phyloP scores from a whole-genome alignment of 2,113 vertebrate genomes.

The Microtus pennsylvanicus region DNA sequence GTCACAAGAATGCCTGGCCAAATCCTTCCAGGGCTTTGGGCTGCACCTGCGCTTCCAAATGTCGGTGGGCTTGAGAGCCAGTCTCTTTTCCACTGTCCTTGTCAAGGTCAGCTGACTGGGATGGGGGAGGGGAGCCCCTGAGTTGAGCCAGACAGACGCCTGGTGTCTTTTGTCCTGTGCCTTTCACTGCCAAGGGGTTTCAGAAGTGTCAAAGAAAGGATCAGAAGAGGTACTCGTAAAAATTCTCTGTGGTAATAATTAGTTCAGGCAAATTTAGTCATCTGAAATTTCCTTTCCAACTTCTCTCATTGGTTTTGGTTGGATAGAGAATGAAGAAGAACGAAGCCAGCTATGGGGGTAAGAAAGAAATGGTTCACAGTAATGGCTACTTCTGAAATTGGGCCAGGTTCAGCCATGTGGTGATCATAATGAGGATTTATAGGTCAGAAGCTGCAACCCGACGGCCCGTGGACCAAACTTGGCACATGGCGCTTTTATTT shows the following conservation, averaged over 20 bases:
- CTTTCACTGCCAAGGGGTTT: not conserved
- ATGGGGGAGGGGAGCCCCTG: not conserved
- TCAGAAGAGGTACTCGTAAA: not conserved
- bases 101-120: conserved; percentile 54
- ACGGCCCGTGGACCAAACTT: conserved; percentile 50
- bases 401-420: conserved; percentile 65
- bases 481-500: conserved; percentile 22
- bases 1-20: conserved; percentile 65
- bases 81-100: not conserved
- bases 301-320: not conserved
- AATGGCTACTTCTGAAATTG: conserved; percentile 13
- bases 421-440: conserved; percentile 69
- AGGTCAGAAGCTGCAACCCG: conserved; percentile 59
- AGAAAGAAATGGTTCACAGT: not conserved
- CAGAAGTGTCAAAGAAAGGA: not conserved
- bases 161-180: not conserved
- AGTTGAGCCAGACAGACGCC: not conserved
- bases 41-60: conserved; percentile 86
- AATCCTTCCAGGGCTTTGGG: conserved; percentile 62
- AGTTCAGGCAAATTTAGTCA: not conserved
- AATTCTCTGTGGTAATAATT: not conserved
- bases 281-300: not conserved
- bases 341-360: not conserved
- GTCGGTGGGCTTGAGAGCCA: conserved; percentile 55
- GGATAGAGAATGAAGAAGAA: not conserved